phyloP scores from a whole-genome alignment of 1,140 invertebrate genomes.

The Araneus ventricosus region DNA sequence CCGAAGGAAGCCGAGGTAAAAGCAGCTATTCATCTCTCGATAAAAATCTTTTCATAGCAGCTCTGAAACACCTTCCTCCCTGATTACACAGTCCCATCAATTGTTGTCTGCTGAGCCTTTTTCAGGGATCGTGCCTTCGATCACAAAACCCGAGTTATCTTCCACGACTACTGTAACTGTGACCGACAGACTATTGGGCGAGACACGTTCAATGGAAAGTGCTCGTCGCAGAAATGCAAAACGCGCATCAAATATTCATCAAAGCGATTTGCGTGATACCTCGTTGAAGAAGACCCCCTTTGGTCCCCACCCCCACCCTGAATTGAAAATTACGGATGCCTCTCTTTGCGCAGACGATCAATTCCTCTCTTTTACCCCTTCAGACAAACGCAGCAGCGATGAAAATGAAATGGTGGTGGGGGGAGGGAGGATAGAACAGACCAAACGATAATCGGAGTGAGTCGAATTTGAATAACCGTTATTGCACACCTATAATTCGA shows the following conservation, averaged over 20 bases:
- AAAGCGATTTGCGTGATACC: slow-evolving; percentile 9
- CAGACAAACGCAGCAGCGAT: background rate
- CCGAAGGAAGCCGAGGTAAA: background rate
- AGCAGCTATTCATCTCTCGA: background rate
- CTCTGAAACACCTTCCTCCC: background rate
- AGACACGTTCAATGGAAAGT: slow-evolving; percentile 26
- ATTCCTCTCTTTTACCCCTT: background rate
- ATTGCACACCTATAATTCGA: slow-evolving; percentile 43
- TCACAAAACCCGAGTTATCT: slow-evolving; percentile 3
- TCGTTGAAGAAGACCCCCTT: background rate
- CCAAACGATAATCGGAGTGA: background rate
- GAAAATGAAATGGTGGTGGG: background rate
- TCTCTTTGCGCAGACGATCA: background rate
- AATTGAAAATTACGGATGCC: slow-evolving; percentile 18
- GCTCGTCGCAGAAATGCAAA: background rate
- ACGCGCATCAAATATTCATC: slow-evolving; percentile 17
- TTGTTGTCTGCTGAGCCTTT: background rate
- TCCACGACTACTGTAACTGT: background rate
- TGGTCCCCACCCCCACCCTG: background rate
- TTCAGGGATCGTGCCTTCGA: background rate
- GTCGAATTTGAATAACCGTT: slow-evolving; percentile 46
- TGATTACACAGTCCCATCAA: background rate
- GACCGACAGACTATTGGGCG: background rate
- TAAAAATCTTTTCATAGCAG: background rate
- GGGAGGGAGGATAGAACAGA: background rate